phyloP scores from a whole-genome alignment of 2,113 vertebrate species.

The Scalopus aquaticus region DNA sequence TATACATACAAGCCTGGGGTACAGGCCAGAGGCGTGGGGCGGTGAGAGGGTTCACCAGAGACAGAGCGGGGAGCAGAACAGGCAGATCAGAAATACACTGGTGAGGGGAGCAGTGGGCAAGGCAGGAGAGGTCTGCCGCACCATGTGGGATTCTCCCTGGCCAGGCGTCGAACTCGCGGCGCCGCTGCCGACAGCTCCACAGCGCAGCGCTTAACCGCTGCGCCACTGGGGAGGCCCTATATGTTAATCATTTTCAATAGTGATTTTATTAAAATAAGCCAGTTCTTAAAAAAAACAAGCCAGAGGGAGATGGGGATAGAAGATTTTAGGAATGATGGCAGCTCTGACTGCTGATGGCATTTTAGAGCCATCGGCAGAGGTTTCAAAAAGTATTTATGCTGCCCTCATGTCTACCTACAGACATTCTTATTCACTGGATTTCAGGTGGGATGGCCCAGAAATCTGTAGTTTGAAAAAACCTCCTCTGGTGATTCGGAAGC shows the following conservation, averaged over 20 bases:
- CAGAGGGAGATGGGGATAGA: not conserved
- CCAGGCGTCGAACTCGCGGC: no score
- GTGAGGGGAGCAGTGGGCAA: no score
- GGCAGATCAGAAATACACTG: no score
- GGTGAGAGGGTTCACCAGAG: no score
- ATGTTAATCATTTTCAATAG: not conserved
- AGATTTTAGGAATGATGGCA: not conserved
- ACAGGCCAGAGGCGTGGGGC: no score
- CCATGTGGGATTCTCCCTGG: no score
- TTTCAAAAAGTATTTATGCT: not conserved
- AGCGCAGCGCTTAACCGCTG: no score
- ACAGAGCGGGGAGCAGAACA: no score
- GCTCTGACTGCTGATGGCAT: not conserved
- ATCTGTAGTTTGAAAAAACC: not conserved
- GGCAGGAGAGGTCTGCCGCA: no score
- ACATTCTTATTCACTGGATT: not conserved
- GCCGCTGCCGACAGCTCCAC: no score
- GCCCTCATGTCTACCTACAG: not conserved
- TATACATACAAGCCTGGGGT: no score
- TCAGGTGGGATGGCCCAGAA: not conserved
- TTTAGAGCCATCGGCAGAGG: constrained; percentile 13
- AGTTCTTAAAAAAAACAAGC: not conserved
- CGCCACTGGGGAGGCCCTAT: no score
- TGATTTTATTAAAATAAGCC: constrained; percentile 28
- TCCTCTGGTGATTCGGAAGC: not conserved